Evolutionary conservation across 2,797 vertebrate species (phyloP).

Genomic region (Eulemur rubriventer): DNA sequence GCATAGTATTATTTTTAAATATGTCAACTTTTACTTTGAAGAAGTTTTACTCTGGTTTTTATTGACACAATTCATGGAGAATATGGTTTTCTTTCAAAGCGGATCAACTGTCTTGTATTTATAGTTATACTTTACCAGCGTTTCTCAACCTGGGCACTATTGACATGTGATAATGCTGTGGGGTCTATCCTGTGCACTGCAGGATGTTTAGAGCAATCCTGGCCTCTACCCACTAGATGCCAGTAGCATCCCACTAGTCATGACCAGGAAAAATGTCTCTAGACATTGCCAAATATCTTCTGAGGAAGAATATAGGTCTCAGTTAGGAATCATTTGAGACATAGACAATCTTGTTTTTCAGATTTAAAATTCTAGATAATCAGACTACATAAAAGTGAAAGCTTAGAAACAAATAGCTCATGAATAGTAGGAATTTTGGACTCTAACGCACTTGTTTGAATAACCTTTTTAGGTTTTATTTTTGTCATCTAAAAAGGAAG

Average conservation of each 20-base stretch:
- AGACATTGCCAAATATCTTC: background rate
- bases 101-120: background rate
- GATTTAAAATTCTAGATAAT: background rate
- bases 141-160: background rate
- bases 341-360: background rate
- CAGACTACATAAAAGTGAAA: background rate
- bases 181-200: background rate
- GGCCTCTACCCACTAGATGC: background rate
- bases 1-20: background rate
- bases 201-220: background rate
- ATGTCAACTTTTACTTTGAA: background rate
- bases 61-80: background rate
- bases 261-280: background rate
- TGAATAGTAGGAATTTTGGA: background rate
- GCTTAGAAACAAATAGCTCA: background rate
- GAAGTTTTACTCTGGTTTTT: background rate
- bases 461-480: background rate
- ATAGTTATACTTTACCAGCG: background rate
- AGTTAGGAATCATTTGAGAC: background rate
- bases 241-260: fast-evolving
- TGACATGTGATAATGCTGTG: background rate
- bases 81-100: background rate
- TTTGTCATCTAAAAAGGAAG: background rate
- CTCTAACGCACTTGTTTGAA: background rate
- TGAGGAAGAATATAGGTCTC: background rate